Evolutionary conservation across 2,888 invertebrate species (phyloP).

Genomic region (Nematopogon swammerdamellus): DNA sequence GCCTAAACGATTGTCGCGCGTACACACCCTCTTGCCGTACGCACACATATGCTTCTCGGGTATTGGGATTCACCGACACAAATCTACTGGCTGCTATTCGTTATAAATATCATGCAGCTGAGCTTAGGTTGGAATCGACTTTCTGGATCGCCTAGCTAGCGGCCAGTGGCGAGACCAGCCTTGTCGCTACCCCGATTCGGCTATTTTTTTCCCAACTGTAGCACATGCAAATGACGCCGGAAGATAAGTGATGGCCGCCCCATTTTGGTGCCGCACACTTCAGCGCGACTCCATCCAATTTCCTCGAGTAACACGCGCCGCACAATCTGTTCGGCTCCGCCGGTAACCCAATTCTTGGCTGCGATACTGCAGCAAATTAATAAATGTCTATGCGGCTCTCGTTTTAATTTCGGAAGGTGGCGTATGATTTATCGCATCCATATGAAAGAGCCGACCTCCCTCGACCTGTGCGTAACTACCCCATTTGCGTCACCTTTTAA

Average conservation of each 20-base stretch:
- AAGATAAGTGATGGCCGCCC: background rate
- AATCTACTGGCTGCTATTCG: too few species aligned
- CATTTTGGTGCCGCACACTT: background rate
- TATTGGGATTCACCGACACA: too few species aligned
- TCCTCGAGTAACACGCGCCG: background rate
- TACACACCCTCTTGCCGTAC: too few species aligned
- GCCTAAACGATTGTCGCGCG: too few species aligned
- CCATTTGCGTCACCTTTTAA: conserved; percentile 24
- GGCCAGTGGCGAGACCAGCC: background rate
- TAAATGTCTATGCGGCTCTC: conserved; percentile 28
- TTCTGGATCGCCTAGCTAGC: too few species aligned
- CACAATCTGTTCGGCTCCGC: background rate
- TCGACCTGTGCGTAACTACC: conserved; percentile 29
- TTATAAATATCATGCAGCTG: too few species aligned
- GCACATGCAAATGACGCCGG: background rate
- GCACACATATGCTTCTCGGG: too few species aligned
- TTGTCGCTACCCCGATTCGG: background rate
- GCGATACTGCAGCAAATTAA: conserved; percentile 25
- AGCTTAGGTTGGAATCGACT: too few species aligned
- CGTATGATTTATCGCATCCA: conserved; percentile 42
- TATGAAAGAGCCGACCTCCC: conserved; percentile 25
- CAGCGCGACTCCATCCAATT: background rate
- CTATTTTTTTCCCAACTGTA: background rate
- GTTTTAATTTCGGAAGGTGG: conserved; percentile 43
- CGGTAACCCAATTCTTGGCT: background rate